Evolutionary conservation across 2,888 invertebrate species (phyloP).

Genomic region (Ferrisia virgata): DNA sequence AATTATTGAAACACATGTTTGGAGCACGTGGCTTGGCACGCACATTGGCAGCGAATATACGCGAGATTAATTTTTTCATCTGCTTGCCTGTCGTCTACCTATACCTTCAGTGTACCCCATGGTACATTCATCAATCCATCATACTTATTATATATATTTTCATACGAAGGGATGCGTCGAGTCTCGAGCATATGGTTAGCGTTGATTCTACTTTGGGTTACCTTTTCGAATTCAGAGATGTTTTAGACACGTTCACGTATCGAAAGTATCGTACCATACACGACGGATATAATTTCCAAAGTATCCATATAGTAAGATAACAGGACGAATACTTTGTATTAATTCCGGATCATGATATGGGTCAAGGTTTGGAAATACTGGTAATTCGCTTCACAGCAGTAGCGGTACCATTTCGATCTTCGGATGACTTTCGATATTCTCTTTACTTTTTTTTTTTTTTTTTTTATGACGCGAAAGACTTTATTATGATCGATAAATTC

Average conservation of each 20-base stretch:
- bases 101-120: too few relatives aligned
- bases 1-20: background rate
- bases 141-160: too few relatives aligned
- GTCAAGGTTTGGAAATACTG: background rate
- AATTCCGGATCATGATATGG: background rate
- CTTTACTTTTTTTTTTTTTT: background rate
- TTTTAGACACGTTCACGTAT: too few relatives aligned
- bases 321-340: background rate
- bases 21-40: background rate
- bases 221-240: too few relatives aligned
- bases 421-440: background rate
- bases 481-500: constrained; percentile 8
- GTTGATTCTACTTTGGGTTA: too few relatives aligned
- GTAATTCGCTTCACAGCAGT: background rate
- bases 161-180: too few relatives aligned
- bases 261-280: background rate
- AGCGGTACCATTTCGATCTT: background rate
- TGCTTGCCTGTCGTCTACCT: background rate
- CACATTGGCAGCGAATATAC: background rate
- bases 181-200: too few relatives aligned
- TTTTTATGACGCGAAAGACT: background rate
- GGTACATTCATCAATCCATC: background rate
- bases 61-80: background rate
- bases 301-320: background rate
- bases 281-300: too few relatives aligned